A percentile compares a stretch with the other conserved stretches of the same genome.
These are phyloP conservation scores for Lepus townsendii DNA, from an alignment of 2,797 vertebrate species.

Conservation along the genomic window DNA sequence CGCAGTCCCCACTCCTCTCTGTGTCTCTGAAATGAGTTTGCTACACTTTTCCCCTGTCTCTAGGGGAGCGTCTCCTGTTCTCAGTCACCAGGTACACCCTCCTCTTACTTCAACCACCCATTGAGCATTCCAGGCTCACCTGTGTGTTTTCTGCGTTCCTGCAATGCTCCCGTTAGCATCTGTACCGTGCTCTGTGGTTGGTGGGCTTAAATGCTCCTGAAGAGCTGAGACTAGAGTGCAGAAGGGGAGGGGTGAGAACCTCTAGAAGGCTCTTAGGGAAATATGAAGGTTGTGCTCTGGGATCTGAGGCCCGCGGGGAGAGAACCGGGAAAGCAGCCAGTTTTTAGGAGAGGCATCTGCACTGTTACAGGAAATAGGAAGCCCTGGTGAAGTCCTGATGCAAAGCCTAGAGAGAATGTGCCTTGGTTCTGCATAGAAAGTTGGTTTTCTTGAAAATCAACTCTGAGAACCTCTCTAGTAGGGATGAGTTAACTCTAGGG, in stretches of 20 bases:
- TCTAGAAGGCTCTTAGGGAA: not conserved
- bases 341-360: not conserved
- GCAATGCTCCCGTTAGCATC: not conserved
- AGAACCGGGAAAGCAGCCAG: not conserved
- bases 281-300: not conserved
- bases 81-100: not conserved
- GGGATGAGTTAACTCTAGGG: no score
- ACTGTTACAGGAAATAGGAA: not conserved
- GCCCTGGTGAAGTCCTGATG: no score
- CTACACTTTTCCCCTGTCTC: not conserved
- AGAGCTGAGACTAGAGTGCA: not conserved
- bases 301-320: constrained; percentile 1
- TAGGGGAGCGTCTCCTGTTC: rapidly evolving
- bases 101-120: not conserved
- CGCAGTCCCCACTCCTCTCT: not conserved
- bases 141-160: not conserved
- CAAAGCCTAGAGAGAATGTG: not conserved
- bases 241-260: not conserved
- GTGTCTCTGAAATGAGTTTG: not conserved
- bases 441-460: not conserved
- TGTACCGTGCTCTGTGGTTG: not conserved
- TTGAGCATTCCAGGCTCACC: not conserved
- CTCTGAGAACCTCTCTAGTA: not conserved
- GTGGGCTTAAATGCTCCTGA: not conserved
- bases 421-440: not conserved